phyloP scores from a whole-genome alignment of 1,140 invertebrate species.

The Rhagoletis pomonella region DNA sequence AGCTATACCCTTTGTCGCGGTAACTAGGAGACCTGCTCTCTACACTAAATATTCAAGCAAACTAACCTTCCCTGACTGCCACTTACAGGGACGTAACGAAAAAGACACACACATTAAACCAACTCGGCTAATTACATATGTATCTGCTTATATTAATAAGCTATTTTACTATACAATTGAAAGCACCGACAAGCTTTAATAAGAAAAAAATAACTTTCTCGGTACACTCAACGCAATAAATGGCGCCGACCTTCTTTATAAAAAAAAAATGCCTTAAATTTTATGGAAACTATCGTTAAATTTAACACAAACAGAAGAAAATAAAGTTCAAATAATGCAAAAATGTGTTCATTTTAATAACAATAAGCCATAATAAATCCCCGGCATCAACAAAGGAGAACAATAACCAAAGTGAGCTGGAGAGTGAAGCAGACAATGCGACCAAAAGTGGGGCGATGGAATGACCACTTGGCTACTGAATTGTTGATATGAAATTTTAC shows the following conservation, averaged over 20 bases:
- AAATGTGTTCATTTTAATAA: slow-evolving; percentile 23
- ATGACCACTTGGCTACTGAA: neutral
- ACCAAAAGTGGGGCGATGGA: neutral
- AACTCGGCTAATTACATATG: too few species aligned
- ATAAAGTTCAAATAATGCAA: slow-evolving; percentile 9
- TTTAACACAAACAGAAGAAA: slow-evolving; percentile 4
- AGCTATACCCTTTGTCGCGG: too few species aligned
- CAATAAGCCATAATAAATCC: slow-evolving; percentile 29
- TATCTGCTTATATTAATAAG: too few species aligned
- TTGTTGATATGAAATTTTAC: neutral
- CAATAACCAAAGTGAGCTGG: neutral
- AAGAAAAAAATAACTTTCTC: too few species aligned
- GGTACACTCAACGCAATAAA: too few species aligned
- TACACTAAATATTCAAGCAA: too few species aligned
- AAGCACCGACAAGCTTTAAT: too few species aligned
- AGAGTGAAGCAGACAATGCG: neutral
- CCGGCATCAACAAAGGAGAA: neutral
- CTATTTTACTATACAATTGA: too few species aligned
- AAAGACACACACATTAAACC: too few species aligned
- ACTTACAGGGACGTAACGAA: too few species aligned
- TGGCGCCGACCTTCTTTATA: neutral
- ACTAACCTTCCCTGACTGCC: too few species aligned
- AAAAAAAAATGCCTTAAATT: neutral
- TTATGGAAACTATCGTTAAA: neutral
- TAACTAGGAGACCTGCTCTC: too few species aligned